Conservation (phyloP, 2,113 vertebrate species). For the Mormyrus lacerda region DNA sequence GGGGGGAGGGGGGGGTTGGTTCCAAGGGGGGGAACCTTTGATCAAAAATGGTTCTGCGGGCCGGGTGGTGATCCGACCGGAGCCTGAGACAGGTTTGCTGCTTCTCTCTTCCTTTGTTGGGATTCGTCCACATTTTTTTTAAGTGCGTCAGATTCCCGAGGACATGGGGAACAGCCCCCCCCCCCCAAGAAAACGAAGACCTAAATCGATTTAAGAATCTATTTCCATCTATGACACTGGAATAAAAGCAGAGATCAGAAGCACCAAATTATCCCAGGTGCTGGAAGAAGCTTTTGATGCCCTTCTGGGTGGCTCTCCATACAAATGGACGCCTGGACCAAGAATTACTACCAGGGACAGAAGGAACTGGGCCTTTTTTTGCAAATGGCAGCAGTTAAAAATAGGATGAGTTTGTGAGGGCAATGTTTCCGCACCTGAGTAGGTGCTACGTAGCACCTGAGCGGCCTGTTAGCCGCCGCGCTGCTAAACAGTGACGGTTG, state of each 20-base stretch:
- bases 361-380: constrained; percentile 2
- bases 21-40: not conserved
- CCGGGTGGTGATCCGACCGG: not conserved
- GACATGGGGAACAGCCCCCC: not conserved
- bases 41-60: not conserved
- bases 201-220: not conserved
- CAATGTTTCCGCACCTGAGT: not conserved
- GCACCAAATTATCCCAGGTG: not conserved
- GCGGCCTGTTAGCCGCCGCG: not conserved
- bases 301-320: not conserved
- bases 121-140: not conserved
- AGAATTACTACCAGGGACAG: constrained; percentile 7
- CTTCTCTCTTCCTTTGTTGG: not conserved
- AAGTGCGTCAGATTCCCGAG: not conserved
- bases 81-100: not conserved
- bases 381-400: constrained; percentile 13
- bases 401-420: not conserved
- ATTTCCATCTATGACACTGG: not conserved
- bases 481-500: not conserved
- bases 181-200: not conserved
- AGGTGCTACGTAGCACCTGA: not conserved
- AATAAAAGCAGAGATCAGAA: not conserved
- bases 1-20: not conserved
- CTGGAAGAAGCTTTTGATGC: constrained; percentile 5
- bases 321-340: not conserved